A percentile compares a stretch with the other conserved stretches of the same genome.
Evolutionary conservation across 2,888 invertebrate species (phyloP).

Genomic region (Philereme vetulata): DNA sequence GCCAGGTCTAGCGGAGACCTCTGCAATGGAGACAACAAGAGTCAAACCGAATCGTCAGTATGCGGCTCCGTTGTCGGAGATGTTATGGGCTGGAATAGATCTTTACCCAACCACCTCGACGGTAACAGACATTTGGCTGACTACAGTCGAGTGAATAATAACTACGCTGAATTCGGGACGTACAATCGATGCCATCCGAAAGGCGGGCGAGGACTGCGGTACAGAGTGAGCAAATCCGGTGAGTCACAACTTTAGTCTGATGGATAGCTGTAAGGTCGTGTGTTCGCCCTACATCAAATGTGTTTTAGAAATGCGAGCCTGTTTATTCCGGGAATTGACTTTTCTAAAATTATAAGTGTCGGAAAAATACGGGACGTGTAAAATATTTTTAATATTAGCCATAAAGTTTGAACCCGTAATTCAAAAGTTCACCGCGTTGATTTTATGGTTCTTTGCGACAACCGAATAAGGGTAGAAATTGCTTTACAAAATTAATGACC

Average conservation of each 20-base stretch:
- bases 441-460: slow-evolving; percentile 44
- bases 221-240: slow-evolving; percentile 78
- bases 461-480: slow-evolving; percentile 39
- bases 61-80: slow-evolving; percentile 80
- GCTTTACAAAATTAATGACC: slow-evolving; percentile 43
- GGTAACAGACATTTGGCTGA: slow-evolving; percentile 84
- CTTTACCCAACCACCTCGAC: slow-evolving; percentile 88
- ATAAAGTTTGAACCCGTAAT: slow-evolving; percentile 36
- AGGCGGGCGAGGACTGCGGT: slow-evolving; percentile 74
- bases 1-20: slow-evolving; percentile 90
- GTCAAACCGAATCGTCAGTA: slow-evolving; percentile 77
- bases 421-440: slow-evolving; percentile 43
- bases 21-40: slow-evolving; percentile 85
- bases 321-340: background rate
- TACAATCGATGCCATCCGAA: slow-evolving; percentile 75
- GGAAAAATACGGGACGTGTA: slow-evolving; percentile 17
- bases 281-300: background rate
- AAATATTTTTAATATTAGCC: slow-evolving; percentile 25
- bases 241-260: slow-evolving; percentile 44
- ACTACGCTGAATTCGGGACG: slow-evolving; percentile 76
- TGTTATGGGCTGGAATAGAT: slow-evolving; percentile 82
- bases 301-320: background rate
- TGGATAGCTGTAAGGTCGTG: slow-evolving; percentile 2
- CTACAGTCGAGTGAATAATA: slow-evolving; percentile 83
- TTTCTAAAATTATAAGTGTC: slow-evolving; percentile 2